phyloP scores from a whole-genome alignment of 2,113 vertebrate genomes.

The Ivindomyrus marchei region DNA sequence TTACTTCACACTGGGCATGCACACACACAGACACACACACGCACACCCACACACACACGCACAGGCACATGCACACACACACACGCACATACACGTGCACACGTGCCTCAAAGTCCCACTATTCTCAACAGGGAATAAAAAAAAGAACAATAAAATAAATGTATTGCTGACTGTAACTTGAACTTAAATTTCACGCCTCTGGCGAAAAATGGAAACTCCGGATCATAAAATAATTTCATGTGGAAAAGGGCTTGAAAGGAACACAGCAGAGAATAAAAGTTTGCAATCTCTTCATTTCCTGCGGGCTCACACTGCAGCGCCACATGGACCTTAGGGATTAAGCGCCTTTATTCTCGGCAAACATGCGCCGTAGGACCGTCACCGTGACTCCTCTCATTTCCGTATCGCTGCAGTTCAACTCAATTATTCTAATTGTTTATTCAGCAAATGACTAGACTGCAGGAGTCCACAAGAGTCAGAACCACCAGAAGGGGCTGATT shows the following conservation, averaged over 20 bases:
- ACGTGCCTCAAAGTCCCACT: background rate
- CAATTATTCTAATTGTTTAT: constrained; percentile 44
- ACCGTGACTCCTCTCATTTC: constrained; percentile 23
- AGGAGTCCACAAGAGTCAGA: constrained; percentile 23
- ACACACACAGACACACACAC: background rate
- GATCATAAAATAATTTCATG: constrained; percentile 40
- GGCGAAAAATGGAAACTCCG: constrained; percentile 18
- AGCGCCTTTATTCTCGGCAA: constrained; percentile 26
- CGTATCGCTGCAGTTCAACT: constrained; percentile 23
- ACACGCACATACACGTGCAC: background rate
- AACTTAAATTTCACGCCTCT: constrained; percentile 34
- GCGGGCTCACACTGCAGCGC: constrained; percentile 23
- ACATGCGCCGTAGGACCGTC: constrained; percentile 28
- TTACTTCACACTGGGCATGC: background rate
- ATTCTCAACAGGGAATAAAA: constrained; percentile 14
- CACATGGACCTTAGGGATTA: constrained; percentile 32
- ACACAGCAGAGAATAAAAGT: constrained; percentile 25
- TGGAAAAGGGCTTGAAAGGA: constrained; percentile 10
- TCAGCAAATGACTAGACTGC: constrained; percentile 32
- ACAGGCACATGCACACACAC: no score
- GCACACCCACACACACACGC: no score
- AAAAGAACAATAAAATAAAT: constrained; percentile 33
- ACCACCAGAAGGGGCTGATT: background rate
- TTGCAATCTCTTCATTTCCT: constrained; percentile 24
- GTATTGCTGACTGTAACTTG: constrained; percentile 29